Evolutionary conservation across 2,888 invertebrate species (phyloP).

Genomic region (Tipula lateralis): DNA sequence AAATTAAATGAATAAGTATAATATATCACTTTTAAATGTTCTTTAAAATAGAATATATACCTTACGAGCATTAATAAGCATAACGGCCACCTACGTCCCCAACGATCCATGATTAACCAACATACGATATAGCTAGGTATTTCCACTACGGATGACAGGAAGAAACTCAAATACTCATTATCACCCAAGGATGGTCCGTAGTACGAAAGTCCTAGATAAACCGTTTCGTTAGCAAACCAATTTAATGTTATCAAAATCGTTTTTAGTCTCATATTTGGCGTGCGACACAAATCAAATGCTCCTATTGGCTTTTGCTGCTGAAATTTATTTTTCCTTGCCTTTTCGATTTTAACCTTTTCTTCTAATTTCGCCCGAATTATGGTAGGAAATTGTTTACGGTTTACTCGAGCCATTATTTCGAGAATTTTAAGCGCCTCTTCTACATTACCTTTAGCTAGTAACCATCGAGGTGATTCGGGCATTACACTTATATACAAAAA

Average conservation of each 20-base stretch:
- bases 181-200: slow-evolving; percentile 84
- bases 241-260: slow-evolving; percentile 79
- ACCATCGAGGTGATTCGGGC: slow-evolving; percentile 89
- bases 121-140: slow-evolving; percentile 83
- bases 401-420: slow-evolving; percentile 70
- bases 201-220: slow-evolving; percentile 86
- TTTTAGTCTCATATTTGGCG: slow-evolving; percentile 85
- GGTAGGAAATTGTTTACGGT: slow-evolving; percentile 69
- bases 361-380: slow-evolving; percentile 68
- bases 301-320: slow-evolving; percentile 46
- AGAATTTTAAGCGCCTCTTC: slow-evolving; percentile 77
- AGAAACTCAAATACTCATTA: slow-evolving; percentile 84
- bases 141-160: slow-evolving; percentile 80
- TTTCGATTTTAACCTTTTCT: slow-evolving; percentile 63
- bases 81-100: slow-evolving; percentile 84
- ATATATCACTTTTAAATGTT: background rate
- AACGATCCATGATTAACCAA: slow-evolving; percentile 84
- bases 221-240: slow-evolving; percentile 91
- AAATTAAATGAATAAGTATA: slow-evolving; percentile 38
- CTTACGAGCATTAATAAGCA: slow-evolving; percentile 80
- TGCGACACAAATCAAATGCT: slow-evolving; percentile 52
- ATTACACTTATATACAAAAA: slow-evolving; percentile 80
- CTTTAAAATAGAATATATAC: slow-evolving; percentile 44
- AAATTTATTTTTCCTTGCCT: slow-evolving; percentile 54
- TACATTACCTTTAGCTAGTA: slow-evolving; percentile 74